These are phyloP conservation scores for Ctenosaura bakeri DNA, from an alignment of 2,797 vertebrate species.

Conservation along the genomic window DNA sequence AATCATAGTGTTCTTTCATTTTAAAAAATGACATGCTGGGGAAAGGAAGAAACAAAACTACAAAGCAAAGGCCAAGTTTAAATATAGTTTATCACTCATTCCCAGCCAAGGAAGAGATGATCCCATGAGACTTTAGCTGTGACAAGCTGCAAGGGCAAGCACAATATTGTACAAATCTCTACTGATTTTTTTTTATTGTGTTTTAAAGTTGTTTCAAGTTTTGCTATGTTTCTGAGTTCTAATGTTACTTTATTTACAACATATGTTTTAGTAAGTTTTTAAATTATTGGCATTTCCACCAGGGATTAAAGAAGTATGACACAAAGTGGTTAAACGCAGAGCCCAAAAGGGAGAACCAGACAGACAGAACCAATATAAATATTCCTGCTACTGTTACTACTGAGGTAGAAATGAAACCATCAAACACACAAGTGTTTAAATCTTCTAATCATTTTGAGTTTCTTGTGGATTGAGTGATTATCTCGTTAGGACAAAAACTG, in stretches of 20 bases:
- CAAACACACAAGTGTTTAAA: not conserved
- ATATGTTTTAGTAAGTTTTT: not conserved
- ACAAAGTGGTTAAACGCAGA: constrained; percentile 32
- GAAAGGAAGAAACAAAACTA: not conserved
- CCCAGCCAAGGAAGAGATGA: constrained; percentile 23
- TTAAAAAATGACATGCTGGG: constrained; percentile 45
- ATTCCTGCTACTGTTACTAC: too few relatives aligned
- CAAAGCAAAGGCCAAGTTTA: constrained; percentile 70
- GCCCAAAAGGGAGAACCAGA: not conserved
- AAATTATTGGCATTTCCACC: not conserved
- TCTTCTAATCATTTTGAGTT: not conserved
- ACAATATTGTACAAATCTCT: accelerated
- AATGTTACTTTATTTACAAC: not conserved
- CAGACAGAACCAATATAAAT: not conserved
- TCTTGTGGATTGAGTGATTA: not conserved
- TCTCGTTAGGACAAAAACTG: too few relatives aligned
- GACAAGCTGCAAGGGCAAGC: constrained; percentile 9
- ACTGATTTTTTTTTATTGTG: not conserved
- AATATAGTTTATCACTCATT: constrained; percentile 48
- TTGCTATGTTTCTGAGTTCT: not conserved
- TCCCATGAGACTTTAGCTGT: constrained; percentile 42
- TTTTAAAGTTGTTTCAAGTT: not conserved
- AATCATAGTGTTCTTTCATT: constrained; percentile 50
- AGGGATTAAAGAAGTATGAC: not conserved
- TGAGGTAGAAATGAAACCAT: not conserved